Conservation (phyloP, 2,113 vertebrate species). For the Athene cunicularia region DNA sequence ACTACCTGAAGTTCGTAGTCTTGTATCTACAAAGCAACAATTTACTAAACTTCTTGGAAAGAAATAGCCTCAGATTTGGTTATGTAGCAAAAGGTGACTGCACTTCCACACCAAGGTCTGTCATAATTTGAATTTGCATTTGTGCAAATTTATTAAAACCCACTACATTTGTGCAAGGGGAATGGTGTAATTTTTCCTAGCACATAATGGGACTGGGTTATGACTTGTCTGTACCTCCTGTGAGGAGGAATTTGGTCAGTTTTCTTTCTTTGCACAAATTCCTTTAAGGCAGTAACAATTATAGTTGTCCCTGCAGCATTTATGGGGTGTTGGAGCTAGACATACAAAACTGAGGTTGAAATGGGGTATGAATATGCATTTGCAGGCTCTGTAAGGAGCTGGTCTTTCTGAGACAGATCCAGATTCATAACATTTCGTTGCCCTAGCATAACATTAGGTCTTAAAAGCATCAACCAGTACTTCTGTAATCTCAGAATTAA, state of each 20-base stretch:
- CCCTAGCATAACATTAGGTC: background rate
- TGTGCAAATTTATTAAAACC: background rate
- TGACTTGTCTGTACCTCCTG: background rate
- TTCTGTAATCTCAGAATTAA: background rate
- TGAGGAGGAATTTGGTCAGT: background rate
- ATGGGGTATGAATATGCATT: background rate
- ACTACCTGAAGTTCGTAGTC: background rate
- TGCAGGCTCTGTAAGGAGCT: background rate
- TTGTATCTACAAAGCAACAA: background rate
- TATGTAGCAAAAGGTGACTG: background rate
- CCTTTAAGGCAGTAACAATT: background rate
- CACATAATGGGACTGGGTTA: background rate
- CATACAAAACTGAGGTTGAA: background rate
- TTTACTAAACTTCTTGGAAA: background rate
- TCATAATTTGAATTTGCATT: background rate
- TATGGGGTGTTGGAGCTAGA: background rate
- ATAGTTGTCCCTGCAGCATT: background rate
- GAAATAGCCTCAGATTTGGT: background rate
- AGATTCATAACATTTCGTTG: background rate
- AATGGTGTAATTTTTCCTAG: background rate
- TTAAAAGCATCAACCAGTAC: background rate
- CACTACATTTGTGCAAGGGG: background rate
- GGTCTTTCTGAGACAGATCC: background rate
- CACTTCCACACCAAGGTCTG: background rate
- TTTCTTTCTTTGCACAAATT: background rate